These are phyloP conservation scores for Copidosoma aretas DNA, from an alignment of 2,888 invertebrate species.

Conservation along the genomic window DNA sequence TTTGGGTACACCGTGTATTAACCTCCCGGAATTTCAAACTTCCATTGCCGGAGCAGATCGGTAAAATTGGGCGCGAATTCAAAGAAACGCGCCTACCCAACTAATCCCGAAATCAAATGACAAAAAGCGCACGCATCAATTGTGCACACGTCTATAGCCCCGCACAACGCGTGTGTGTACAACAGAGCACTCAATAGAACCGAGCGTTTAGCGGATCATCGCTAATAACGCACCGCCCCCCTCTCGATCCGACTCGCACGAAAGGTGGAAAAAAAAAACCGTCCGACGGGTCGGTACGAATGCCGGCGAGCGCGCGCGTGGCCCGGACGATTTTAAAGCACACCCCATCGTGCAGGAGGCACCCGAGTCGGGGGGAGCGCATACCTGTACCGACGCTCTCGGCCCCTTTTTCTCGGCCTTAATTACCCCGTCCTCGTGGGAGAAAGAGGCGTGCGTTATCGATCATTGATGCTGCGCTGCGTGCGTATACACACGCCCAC, in stretches of 20 bases:
- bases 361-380: too few species aligned
- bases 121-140: too few species aligned
- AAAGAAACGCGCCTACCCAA: too few species aligned
- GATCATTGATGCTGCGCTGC: slow-evolving; percentile 36
- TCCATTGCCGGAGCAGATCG: too few species aligned
- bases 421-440: slow-evolving; percentile 40
- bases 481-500: background rate
- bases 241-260: background rate
- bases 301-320: background rate
- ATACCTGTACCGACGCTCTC: too few species aligned
- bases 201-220: background rate
- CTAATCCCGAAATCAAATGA: too few species aligned
- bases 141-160: too few species aligned
- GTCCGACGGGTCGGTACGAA: background rate
- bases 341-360: background rate
- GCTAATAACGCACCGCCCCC: background rate
- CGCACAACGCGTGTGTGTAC: too few species aligned
- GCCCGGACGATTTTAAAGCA: background rate
- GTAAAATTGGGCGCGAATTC: slow-evolving; percentile 11
- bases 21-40: too few species aligned
- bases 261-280: too few species aligned
- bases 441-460: slow-evolving; percentile 31
- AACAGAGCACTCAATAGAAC: background rate
- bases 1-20: too few species aligned
- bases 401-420: slow-evolving; percentile 35